phyloP scores from a whole-genome alignment of 2,113 vertebrate species.

The Taxidea taxus region DNA sequence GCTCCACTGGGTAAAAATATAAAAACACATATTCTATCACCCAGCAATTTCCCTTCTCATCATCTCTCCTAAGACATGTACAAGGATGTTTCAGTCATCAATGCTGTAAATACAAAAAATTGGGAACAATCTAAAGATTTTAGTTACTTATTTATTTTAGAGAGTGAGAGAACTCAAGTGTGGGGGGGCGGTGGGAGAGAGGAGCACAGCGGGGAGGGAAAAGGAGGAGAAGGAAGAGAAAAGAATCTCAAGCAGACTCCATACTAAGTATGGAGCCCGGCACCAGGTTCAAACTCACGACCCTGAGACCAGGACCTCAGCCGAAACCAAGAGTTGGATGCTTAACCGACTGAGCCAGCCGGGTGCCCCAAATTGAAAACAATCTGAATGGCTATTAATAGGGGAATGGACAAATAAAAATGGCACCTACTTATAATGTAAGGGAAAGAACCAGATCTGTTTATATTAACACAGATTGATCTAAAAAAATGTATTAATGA shows the following conservation, averaged over 20 bases:
- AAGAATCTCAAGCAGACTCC: not conserved
- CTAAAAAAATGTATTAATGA: not conserved
- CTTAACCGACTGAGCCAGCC: not conserved
- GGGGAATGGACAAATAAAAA: not conserved
- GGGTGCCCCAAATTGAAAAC: not conserved
- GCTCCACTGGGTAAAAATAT: not conserved
- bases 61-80: not conserved
- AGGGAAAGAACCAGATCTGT: not conserved
- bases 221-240: not conserved
- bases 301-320: not conserved
- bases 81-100: not conserved
- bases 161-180: not conserved
- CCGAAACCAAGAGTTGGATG: not conserved
- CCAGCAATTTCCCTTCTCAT: not conserved
- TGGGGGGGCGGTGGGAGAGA: not conserved
- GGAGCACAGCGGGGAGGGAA: not conserved
- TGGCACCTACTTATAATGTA: not conserved
- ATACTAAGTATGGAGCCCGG: not conserved
- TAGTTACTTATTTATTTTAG: not conserved
- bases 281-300: not conserved
- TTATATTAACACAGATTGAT: not conserved
- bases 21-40: not conserved
- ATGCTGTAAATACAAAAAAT: not conserved
- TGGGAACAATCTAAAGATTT: not conserved
- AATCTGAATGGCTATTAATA: not conserved